These are phyloP conservation scores for Spilogale gracilis DNA, from an alignment of 2,113 vertebrate genomes.

Conservation along the genomic window DNA sequence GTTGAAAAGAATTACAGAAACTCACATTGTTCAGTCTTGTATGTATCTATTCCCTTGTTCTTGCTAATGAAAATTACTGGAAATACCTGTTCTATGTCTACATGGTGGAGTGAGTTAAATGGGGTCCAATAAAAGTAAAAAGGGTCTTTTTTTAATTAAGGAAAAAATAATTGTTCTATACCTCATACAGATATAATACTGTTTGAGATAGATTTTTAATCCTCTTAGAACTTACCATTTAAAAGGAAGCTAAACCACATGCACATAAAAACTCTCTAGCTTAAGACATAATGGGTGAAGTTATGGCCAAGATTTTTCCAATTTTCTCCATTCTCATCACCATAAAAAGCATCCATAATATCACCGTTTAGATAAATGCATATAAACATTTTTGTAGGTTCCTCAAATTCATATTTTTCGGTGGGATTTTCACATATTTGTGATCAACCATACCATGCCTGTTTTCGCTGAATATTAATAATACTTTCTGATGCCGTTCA, in stretches of 20 bases:
- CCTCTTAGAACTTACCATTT: neutral
- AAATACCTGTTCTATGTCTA: neutral
- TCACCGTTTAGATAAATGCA: constrained; percentile 28
- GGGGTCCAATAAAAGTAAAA: neutral
- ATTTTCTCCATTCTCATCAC: neutral
- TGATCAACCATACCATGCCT: neutral
- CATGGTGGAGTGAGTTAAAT: neutral
- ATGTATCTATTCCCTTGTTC: neutral
- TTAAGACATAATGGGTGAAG: neutral
- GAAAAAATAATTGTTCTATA: neutral
- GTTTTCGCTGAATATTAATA: neutral
- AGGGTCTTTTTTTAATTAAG: neutral
- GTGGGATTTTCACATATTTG: neutral
- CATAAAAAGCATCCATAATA: neutral
- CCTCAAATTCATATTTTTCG: neutral
- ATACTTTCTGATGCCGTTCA: neutral
- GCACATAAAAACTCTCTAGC: neutral
- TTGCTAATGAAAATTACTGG: neutral
- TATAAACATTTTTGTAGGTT: neutral
- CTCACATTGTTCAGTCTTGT: neutral
- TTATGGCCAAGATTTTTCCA: neutral
- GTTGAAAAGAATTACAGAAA: neutral
- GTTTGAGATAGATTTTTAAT: neutral
- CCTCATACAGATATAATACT: neutral
- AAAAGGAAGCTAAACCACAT: neutral